Evolutionary conservation across 1,140 invertebrate species (phyloP).

Genomic region (Anastrepha ludens): DNA sequence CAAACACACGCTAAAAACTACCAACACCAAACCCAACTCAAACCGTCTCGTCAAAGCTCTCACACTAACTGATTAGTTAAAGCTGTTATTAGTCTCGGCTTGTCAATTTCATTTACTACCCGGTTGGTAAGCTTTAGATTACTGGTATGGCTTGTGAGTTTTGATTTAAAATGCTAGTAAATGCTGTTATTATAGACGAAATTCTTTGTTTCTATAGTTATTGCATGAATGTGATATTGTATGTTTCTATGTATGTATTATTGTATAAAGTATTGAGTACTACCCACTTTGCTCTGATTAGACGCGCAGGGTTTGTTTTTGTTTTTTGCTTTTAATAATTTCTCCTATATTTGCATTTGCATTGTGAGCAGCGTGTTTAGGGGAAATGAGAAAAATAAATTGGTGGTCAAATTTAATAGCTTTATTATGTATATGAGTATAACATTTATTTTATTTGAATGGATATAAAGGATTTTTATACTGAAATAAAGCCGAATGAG

Average conservation of each 20-base stretch:
- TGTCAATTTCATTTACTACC: background rate
- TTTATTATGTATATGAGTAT: background rate
- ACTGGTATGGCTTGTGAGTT: background rate
- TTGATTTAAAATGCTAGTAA: constrained; percentile 9
- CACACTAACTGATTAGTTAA: constrained; percentile 3
- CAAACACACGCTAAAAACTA: background rate
- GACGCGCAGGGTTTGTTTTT: background rate
- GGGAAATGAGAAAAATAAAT: background rate
- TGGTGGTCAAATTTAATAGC: background rate
- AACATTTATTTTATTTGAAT: background rate
- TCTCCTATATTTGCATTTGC: background rate
- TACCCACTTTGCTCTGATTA: background rate
- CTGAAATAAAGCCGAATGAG: too few relatives aligned
- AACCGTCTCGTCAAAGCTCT: background rate
- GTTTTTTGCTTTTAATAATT: background rate
- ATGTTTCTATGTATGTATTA: background rate
- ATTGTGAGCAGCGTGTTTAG: background rate
- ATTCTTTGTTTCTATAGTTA: background rate
- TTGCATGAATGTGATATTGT: background rate
- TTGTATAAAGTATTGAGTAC: background rate
- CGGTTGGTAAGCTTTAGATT: background rate
- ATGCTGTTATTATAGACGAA: background rate
- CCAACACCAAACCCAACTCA: background rate
- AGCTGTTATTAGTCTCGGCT: constrained; percentile 10
- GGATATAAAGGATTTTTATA: background rate